Percentiles rank a stretch among this genome's conserved stretches.
phyloP scores from a whole-genome alignment of 2,797 vertebrate species.

The Pelodytes ibericus region DNA sequence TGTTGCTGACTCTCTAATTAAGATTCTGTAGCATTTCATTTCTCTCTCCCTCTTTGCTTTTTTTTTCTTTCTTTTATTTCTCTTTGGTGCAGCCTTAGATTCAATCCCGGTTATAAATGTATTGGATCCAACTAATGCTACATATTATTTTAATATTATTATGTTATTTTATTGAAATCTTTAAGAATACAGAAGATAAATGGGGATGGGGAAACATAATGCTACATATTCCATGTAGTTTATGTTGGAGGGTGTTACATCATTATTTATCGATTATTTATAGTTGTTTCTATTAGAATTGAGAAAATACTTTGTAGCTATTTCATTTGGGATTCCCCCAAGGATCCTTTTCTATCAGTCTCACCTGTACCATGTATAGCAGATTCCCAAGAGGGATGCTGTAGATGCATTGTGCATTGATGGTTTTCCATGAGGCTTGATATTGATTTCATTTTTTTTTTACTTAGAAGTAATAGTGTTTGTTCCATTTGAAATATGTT shows the following conservation, averaged over 20 bases:
- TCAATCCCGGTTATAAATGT: no score
- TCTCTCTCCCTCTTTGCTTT: no score
- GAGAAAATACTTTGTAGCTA: neutral
- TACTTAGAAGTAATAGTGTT: constrained; percentile 34
- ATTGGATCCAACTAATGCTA: no score
- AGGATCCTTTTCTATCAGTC: neutral
- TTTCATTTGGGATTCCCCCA: constrained; percentile 5
- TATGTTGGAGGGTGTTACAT: neutral
- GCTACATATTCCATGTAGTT: neutral
- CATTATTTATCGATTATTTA: neutral
- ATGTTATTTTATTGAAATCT: no score
- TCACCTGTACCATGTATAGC: neutral
- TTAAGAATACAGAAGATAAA: no score
- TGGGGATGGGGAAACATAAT: no score
- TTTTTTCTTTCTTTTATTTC: no score
- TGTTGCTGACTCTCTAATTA: no score
- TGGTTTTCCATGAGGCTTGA: constrained; percentile 14
- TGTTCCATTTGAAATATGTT: constrained; percentile 14
- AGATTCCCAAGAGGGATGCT: neutral
- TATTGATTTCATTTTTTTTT: constrained; percentile 32
- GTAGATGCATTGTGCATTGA: constrained; percentile 23
- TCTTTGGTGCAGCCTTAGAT: no score
- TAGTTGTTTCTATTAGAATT: neutral
- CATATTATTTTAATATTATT: no score
- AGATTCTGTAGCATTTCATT: no score